These are phyloP conservation scores for Drosophila mayri DNA, from an alignment of 1,140 invertebrate species.

Conservation along the genomic window DNA sequence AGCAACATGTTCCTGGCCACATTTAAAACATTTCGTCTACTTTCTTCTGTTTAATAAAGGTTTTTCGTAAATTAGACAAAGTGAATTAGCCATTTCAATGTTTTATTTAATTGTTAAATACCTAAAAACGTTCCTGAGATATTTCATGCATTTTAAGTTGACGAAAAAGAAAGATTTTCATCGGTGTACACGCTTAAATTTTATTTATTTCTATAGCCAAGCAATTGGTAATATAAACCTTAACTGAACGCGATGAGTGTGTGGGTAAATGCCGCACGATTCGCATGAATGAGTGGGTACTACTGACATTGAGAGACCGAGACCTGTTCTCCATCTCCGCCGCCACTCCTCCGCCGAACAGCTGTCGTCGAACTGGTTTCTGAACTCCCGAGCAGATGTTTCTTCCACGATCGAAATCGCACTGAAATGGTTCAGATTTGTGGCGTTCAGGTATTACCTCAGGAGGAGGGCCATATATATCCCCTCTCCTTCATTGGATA, in stretches of 20 bases:
- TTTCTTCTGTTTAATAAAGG: not conserved
- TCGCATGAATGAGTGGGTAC: conserved; percentile 72
- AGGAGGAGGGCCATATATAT: not conserved
- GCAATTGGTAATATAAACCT: conserved; percentile 34
- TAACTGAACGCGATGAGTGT: conserved; percentile 47
- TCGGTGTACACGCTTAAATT: not conserved
- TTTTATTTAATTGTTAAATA: not conserved
- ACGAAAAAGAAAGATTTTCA: conserved; percentile 1
- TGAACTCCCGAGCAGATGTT: conserved; percentile 59
- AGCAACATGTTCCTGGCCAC: not conserved
- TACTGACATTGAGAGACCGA: conserved; percentile 56
- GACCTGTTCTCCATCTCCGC: conserved; percentile 46
- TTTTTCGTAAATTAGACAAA: not conserved
- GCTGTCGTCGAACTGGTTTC: conserved; percentile 74
- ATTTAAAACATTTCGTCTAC: not conserved
- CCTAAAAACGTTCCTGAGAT: no score
- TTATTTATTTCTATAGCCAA: conserved; percentile 32
- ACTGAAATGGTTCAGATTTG: conserved; percentile 26
- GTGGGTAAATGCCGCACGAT: conserved; percentile 47
- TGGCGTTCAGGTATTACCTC: not conserved
- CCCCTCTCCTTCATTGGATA: not conserved
- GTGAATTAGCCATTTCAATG: not conserved
- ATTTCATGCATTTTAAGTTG: not conserved
- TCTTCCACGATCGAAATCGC: conserved; percentile 25
- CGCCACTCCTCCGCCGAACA: conserved; percentile 44